Evolutionary conservation across 2,888 invertebrate species (phyloP).

Genomic region (Bedellia somnulentella): DNA sequence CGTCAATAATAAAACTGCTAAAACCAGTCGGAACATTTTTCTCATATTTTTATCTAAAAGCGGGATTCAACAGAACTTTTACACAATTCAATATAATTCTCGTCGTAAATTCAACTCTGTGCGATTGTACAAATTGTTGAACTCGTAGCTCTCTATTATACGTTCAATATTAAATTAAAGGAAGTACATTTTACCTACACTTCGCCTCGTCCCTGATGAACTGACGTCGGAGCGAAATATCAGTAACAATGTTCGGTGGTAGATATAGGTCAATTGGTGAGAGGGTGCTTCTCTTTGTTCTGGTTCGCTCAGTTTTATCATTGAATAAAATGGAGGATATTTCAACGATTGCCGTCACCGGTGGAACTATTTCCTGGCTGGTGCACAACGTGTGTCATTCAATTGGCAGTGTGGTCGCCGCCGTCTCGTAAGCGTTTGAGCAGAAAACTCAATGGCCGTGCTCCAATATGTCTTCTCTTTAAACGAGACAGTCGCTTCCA

Average conservation of each 20-base stretch:
- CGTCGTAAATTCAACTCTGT: slow-evolving; percentile 10
- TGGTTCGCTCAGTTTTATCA: too few species aligned
- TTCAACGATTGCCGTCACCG: too few species aligned
- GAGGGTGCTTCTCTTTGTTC: too few species aligned
- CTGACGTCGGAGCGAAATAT: slow-evolving; percentile 15
- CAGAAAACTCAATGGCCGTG: slow-evolving; percentile 48
- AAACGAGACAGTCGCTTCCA: slow-evolving; percentile 45
- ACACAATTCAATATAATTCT: slow-evolving; percentile 29
- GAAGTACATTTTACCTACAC: slow-evolving; percentile 30
- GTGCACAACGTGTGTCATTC: too few species aligned
- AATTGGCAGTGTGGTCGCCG: slow-evolving; percentile 5
- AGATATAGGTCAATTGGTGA: slow-evolving; percentile 24
- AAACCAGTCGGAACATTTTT: slow-evolving; percentile 12
- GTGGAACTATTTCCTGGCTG: too few species aligned
- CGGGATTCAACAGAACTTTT: slow-evolving; percentile 17
- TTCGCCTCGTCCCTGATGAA: slow-evolving; percentile 16
- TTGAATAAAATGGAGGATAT: too few species aligned
- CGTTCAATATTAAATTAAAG: slow-evolving; percentile 24
- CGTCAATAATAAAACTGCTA: too few species aligned
- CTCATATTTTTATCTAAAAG: slow-evolving; percentile 19
- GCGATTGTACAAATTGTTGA: slow-evolving; percentile 32
- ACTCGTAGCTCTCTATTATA: slow-evolving; percentile 23
- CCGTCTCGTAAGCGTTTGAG: slow-evolving; percentile 28
- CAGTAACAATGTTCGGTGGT: slow-evolving; percentile 19
- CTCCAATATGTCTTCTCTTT: slow-evolving; percentile 47